Percentiles rank a stretch among this genome's conserved stretches.
Evolutionary conservation across 1,140 invertebrate species (phyloP).

Genomic region (Drepana arcuata): DNA sequence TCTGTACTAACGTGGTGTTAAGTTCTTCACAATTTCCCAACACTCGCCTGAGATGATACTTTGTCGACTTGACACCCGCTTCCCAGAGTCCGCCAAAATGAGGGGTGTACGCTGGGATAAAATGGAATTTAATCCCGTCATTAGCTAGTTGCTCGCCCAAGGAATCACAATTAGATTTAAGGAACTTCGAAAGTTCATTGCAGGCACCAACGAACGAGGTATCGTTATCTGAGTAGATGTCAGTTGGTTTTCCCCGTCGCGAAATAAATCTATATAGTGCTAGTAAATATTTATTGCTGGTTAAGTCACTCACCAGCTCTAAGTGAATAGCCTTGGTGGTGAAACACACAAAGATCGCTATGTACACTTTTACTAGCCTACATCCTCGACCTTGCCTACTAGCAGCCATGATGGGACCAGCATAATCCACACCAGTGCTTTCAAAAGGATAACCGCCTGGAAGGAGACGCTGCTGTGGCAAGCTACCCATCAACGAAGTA

Average conservation of each 20-base stretch:
- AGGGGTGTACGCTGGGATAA: conserved; percentile 16
- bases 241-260: conserved; percentile 21
- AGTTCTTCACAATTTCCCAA: conserved; percentile 17
- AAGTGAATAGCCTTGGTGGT: conserved; percentile 28
- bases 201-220: conserved; percentile 27
- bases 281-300: conserved; percentile 30
- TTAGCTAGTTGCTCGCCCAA: conserved; percentile 3
- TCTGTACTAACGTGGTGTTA: conserved; percentile 6
- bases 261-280: conserved; percentile 36
- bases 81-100: conserved; percentile 17
- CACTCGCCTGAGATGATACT: conserved; percentile 17
- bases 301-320: conserved; percentile 21
- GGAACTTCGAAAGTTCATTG: conserved; percentile 13
- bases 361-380: conserved; percentile 12
- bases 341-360: too few species aligned
- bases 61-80: too few species aligned
- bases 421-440: conserved; percentile 4
- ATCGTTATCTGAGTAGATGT: conserved; percentile 27
- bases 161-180: conserved; percentile 9
- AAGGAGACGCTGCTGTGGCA: conserved; percentile 1
- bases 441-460: conserved; percentile 3
- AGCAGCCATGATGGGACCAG: conserved; percentile 7
- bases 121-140: conserved; percentile 20
- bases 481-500: conserved; percentile 1
- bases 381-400: conserved; percentile 15